A percentile compares a stretch with the other conserved stretches of the same genome.
Conservation (phyloP, 1,140 invertebrate genomes). For the Tetragonula clypearis region DNA sequence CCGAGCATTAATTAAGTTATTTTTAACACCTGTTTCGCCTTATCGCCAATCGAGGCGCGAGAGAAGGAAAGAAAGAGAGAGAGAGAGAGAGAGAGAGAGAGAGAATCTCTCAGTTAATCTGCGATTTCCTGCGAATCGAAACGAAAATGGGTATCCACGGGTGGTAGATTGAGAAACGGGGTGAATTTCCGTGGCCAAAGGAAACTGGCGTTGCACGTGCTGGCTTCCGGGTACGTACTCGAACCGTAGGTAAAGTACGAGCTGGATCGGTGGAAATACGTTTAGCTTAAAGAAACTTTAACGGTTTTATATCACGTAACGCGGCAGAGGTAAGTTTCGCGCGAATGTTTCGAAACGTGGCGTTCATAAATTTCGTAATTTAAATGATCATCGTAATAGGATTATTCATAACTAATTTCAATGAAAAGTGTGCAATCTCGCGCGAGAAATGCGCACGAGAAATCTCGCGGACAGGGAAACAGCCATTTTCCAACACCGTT, state of each 20-base stretch:
- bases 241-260: neutral
- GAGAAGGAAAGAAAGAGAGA: neutral
- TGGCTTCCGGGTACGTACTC: conserved; percentile 18
- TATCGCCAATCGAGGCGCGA: neutral
- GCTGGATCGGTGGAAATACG: neutral
- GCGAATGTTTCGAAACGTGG: neutral
- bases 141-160: neutral
- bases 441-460: no score
- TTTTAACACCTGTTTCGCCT: conserved; percentile 66
- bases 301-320: neutral
- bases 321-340: no score
- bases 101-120: neutral
- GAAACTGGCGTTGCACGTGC: neutral
- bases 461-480: neutral
- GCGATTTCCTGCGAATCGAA: neutral
- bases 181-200: neutral
- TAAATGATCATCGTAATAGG: neutral
- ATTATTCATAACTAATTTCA: neutral
- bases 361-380: neutral
- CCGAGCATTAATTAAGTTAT: conserved; percentile 76
- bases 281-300: neutral
- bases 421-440: no score
- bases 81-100: neutral
- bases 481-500: no score
- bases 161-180: conserved; percentile 19